phyloP scores from a whole-genome alignment of 2,797 vertebrate species.

The Enteromius trimaculatus region DNA sequence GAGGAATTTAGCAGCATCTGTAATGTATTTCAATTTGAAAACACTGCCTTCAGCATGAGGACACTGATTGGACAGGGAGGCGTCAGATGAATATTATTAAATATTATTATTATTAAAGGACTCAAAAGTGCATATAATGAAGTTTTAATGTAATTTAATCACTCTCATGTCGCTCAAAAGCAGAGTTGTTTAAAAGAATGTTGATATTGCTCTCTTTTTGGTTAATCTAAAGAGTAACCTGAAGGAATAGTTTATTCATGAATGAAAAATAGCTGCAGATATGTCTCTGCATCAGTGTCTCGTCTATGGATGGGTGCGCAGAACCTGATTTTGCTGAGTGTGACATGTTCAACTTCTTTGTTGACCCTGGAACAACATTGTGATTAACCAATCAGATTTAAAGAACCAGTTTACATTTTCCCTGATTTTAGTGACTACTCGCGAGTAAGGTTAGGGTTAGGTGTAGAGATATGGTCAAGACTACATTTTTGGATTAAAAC shows the following conservation, averaged over 20 bases:
- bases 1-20: conserved; percentile 25
- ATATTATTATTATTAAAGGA: not conserved
- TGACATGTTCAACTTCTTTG: too few species aligned
- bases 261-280: not conserved
- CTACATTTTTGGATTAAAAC: too few species aligned
- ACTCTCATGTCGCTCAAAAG: not conserved
- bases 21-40: conserved; percentile 7
- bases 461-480: too few species aligned
- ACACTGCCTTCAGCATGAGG: not conserved
- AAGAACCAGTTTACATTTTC: too few species aligned
- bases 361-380: too few species aligned
- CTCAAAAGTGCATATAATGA: not conserved
- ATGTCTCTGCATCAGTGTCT: not conserved
- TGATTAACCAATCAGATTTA: too few species aligned
- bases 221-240: not conserved
- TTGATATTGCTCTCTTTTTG: not conserved
- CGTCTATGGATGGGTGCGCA: not conserved
- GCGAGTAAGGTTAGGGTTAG: too few species aligned
- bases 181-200: not conserved
- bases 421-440: too few species aligned
- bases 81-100: too few species aligned
- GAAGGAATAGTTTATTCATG: not conserved
- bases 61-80: not conserved
- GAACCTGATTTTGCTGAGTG: too few species aligned
- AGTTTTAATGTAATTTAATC: not conserved